Base-by-base conservation (phyloP, 1,140 invertebrate genomes). In the Eciton burchellii region DNA sequence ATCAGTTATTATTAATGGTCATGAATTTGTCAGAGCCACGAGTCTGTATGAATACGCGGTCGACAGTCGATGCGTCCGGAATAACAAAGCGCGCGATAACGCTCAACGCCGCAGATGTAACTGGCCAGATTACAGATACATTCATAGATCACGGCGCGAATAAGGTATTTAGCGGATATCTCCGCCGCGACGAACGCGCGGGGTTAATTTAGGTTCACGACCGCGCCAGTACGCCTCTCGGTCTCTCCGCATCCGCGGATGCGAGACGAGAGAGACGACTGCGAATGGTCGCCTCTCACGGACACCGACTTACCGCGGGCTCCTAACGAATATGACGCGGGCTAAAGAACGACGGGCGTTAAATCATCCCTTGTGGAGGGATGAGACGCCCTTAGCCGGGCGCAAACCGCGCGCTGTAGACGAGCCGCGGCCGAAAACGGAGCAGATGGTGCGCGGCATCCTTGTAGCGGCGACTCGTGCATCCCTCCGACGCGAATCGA, bases 21-120 rank as follows among this genome's bases (percentile, higher is more conserved):
- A 82, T 82, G 72, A 82, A 63, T 82, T 82, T 82, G 81, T 82
- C 81, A 65, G 72, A 77, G 49, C 47, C 47, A 63, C 41, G 72
- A 65, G 35, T 41, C 49, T 79, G 49, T 79, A 79, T 57, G 74
- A 70, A 70, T 70, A 59, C 63, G 74, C 74, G 74, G 74, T 79
- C 49, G 49, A 57, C 63, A 70, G 49, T 79, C 63, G 74, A 70
- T 79, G 56, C 70, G 68, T 26, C 63, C 63, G 29, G 74, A 79
- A 79, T 79, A 79, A 79, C 74, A 79, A 68, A 79, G 74, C 41
- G 52, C 49, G 54, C 52, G 74, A 79, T 79, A 79, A 57, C 74
- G 74, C 49, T 70, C 70, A 79, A 79, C 74, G 35, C 74, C 49
- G 63, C 74, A 70, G 74, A 79, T 79, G 74, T 70, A 79, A 45